Evolutionary conservation across 2,888 invertebrate genomes (phyloP).

Genomic region (Sphaerolaimus hirsutus): DNA sequence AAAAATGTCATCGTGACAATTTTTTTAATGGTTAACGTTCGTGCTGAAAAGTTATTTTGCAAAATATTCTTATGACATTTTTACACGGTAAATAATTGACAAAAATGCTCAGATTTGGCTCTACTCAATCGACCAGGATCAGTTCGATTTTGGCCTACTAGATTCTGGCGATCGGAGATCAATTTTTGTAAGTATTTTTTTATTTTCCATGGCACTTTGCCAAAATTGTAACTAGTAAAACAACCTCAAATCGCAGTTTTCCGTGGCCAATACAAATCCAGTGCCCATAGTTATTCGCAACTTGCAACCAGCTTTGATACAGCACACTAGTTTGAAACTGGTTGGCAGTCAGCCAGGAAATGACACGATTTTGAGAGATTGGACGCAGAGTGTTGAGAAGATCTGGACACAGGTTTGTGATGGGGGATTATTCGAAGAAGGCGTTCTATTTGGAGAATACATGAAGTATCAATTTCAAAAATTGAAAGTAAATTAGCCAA

Average conservation of each 20-base stretch:
- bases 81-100: too few relatives aligned
- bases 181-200: slow-evolving; percentile 30
- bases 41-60: too few relatives aligned
- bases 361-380: slow-evolving; percentile 22
- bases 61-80: too few relatives aligned
- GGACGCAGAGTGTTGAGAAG: too few relatives aligned
- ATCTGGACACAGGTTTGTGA: too few relatives aligned
- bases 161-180: slow-evolving; percentile 38
- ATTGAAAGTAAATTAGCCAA: too few relatives aligned
- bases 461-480: too few relatives aligned
- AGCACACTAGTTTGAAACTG: slow-evolving; percentile 18
- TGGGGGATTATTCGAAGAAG: too few relatives aligned
- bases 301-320: slow-evolving; percentile 10
- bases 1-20: too few relatives aligned
- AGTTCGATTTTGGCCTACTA: slow-evolving; percentile 35
- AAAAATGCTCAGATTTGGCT: slow-evolving; percentile 32
- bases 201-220: not conserved
- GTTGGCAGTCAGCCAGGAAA: slow-evolving; percentile 28
- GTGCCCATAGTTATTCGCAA: slow-evolving; percentile 39
- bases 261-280: slow-evolving; percentile 49
- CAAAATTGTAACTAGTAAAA: not conserved
- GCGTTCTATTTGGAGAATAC: too few relatives aligned
- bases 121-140: slow-evolving; percentile 15
- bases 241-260: slow-evolving; percentile 29
- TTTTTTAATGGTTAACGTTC: too few relatives aligned